These are phyloP conservation scores for Diplolepis rosae DNA, from an alignment of 2,888 invertebrate genomes.

Conservation along the genomic window DNA sequence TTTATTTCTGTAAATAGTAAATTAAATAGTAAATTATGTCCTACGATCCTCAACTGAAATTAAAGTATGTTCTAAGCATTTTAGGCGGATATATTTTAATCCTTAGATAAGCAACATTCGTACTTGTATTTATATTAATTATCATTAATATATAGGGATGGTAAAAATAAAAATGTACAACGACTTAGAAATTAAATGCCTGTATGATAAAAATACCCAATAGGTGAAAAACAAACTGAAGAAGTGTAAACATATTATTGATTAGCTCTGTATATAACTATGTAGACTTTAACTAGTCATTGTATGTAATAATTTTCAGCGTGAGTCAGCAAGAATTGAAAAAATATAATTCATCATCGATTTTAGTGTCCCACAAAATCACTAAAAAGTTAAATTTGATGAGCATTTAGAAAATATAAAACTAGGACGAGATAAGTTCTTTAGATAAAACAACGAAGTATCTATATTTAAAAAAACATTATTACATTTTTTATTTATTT, in stretches of 20 bases:
- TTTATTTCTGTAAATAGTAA: constrained; percentile 72
- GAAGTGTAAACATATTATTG: constrained; percentile 33
- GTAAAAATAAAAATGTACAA: constrained; percentile 68
- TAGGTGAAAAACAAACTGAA: constrained; percentile 60
- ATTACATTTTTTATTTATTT: too few relatives aligned
- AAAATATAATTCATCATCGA: too few relatives aligned
- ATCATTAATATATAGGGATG: constrained; percentile 49
- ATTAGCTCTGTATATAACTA: constrained; percentile 55
- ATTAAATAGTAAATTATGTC: constrained; percentile 51
- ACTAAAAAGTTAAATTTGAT: constrained; percentile 2
- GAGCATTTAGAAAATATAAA: neutral
- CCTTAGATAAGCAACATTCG: constrained; percentile 50
- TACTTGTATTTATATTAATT: constrained; percentile 36
- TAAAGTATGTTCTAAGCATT: neutral
- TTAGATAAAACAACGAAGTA: neutral
- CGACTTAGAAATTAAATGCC: constrained; percentile 65
- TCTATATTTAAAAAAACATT: too few relatives aligned
- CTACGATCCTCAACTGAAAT: neutral
- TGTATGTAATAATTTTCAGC: constrained; percentile 43
- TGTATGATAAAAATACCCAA: constrained; percentile 63
- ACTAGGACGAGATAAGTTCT: neutral
- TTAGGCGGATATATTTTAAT: constrained; percentile 59
- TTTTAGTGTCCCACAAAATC: constrained; percentile 23
- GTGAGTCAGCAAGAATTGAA: constrained; percentile 25
- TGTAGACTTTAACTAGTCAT: constrained; percentile 64